phyloP scores from a whole-genome alignment of 2,113 vertebrate species.

The Peromyscus maniculatus region DNA sequence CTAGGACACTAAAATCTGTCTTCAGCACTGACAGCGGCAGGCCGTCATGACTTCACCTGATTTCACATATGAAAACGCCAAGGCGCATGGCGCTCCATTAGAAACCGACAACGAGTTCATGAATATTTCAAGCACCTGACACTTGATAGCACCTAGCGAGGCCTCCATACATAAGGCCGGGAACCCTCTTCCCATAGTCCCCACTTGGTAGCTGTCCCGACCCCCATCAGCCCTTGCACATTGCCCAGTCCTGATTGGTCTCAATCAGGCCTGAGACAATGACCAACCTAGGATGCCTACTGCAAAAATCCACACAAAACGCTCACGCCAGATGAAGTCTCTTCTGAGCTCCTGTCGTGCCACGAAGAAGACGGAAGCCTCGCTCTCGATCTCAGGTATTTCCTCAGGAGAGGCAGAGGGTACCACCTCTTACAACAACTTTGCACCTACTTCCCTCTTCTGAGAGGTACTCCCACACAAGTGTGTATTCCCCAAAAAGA shows the following conservation, averaged over 20 bases:
- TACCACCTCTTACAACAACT: neutral
- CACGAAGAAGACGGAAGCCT: neutral
- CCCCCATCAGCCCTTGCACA: neutral
- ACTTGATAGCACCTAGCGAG: neutral
- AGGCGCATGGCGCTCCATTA: neutral
- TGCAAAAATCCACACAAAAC: neutral
- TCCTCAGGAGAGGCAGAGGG: slow-evolving; percentile 10
- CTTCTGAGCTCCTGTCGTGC: neutral
- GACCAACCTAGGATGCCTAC: neutral
- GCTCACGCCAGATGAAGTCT: neutral
- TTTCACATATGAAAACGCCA: slow-evolving; percentile 59
- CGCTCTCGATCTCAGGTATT: neutral
- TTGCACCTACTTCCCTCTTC: neutral
- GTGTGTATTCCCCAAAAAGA: neutral
- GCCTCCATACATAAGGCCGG: neutral
- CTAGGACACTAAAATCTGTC: neutral
- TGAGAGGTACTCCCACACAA: neutral
- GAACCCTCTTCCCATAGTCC: neutral
- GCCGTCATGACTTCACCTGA: slow-evolving; percentile 24
- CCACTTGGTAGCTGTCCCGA: neutral
- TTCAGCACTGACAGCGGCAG: neutral
- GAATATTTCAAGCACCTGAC: slow-evolving; percentile 21
- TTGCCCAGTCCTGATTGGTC: neutral
- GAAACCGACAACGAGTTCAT: slow-evolving; percentile 29
- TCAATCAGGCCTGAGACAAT: neutral